Evolutionary conservation across 2,888 invertebrate species (phyloP).

Genomic region (Psylliodes chrysocephalus): DNA sequence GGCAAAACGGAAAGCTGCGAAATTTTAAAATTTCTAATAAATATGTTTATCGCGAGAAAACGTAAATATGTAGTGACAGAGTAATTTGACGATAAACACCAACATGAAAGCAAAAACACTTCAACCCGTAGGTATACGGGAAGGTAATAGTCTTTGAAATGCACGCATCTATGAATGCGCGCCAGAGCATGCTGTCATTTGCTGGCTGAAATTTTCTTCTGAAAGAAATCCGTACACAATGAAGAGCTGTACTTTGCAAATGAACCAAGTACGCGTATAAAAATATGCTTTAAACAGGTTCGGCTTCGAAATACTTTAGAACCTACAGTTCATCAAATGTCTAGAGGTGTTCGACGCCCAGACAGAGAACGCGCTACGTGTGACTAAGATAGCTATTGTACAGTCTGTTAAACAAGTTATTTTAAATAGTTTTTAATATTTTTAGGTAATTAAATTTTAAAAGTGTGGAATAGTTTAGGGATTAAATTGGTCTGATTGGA

Average conservation of each 20-base stretch:
- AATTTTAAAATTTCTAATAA: not conserved
- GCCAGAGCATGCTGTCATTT: slow-evolving; percentile 43
- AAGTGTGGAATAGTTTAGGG: no score
- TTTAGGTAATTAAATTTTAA: no score
- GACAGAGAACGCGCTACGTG: no score
- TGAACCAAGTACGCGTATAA: slow-evolving; percentile 47
- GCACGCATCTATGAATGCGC: slow-evolving; percentile 38
- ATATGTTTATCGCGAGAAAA: no score
- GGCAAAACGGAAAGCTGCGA: no score
- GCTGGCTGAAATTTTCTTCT: slow-evolving; percentile 37
- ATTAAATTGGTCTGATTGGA: no score
- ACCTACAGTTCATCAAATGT: no score
- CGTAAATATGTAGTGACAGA: not conserved
- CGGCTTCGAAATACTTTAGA: slow-evolving; percentile 1
- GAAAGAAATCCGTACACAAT: slow-evolving; percentile 45
- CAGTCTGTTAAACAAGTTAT: no score
- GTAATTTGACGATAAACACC: slow-evolving; percentile 8
- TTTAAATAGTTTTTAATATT: no score
- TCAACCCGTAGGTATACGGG: slow-evolving; percentile 3
- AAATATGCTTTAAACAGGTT: slow-evolving; percentile 25
- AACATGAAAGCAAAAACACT: slow-evolving; percentile 1
- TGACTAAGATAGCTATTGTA: no score
- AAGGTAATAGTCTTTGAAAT: slow-evolving; percentile 38
- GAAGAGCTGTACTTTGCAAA: slow-evolving; percentile 49
- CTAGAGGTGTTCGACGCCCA: no score